Evolutionary conservation across 1,140 invertebrate species (phyloP).

Genomic region (Steinernema feltiae): DNA sequence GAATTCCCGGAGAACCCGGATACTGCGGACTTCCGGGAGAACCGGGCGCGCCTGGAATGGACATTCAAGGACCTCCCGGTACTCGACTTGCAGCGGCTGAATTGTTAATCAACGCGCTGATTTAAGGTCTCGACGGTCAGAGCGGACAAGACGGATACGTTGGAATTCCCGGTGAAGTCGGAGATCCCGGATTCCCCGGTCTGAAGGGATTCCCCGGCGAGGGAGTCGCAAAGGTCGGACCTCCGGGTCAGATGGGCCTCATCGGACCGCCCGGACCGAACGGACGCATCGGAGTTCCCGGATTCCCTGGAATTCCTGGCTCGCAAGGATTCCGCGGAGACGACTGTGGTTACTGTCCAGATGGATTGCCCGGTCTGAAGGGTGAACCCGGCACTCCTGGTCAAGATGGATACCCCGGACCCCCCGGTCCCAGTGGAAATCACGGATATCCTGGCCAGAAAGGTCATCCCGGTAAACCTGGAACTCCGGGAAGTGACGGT

Average conservation of each 20-base stretch:
- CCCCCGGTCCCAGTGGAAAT: slow-evolving; percentile 34
- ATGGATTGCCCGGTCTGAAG: slow-evolving; percentile 38
- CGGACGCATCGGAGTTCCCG: slow-evolving; percentile 48
- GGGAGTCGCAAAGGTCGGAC: slow-evolving; percentile 53
- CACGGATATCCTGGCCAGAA: slow-evolving; percentile 27
- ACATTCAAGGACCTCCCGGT: slow-evolving; percentile 55
- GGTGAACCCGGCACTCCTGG: slow-evolving; percentile 43
- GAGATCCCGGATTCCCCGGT: slow-evolving; percentile 46
- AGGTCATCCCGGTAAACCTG: slow-evolving; percentile 32
- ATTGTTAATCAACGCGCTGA: not conserved
- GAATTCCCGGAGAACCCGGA: slow-evolving; percentile 35
- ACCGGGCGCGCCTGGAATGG: slow-evolving; percentile 21
- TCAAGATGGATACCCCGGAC: slow-evolving; percentile 24
- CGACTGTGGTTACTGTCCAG: slow-evolving; percentile 33
- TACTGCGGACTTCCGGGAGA: slow-evolving; percentile 33
- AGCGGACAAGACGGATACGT: slow-evolving; percentile 51
- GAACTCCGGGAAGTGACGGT: slow-evolving; percentile 30
- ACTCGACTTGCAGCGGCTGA: slow-evolving; percentile 18
- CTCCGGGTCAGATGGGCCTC: slow-evolving; percentile 45
- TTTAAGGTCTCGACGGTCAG: slow-evolving; percentile 44
- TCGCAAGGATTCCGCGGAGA: slow-evolving; percentile 30
- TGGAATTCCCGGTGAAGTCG: slow-evolving; percentile 52
- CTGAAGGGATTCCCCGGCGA: slow-evolving; percentile 55
- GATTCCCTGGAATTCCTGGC: slow-evolving; percentile 36
- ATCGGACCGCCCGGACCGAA: slow-evolving; percentile 49